These are phyloP conservation scores for Epizoanthus stellaris DNA, from an alignment of 92 coral and sea anemone genomes.

Conservation along the genomic window DNA sequence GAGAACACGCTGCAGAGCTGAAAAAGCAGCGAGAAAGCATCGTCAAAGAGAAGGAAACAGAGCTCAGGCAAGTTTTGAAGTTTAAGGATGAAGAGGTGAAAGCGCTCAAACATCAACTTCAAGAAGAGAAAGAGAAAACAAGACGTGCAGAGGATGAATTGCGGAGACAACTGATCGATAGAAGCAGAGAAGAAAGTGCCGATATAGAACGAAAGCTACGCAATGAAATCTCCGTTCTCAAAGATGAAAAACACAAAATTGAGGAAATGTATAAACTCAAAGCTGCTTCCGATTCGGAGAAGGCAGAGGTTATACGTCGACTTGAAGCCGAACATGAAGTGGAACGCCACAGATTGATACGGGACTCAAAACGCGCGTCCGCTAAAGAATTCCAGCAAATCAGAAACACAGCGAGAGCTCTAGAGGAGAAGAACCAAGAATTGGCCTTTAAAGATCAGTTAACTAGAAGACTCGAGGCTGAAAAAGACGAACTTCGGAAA, in stretches of 20 bases:
- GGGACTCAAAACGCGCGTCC: slow-evolving; percentile 90
- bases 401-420: slow-evolving; percentile 81
- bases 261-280: slow-evolving; percentile 86
- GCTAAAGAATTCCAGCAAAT: slow-evolving; percentile 91
- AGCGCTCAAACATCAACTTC: slow-evolving; percentile 83
- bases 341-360: slow-evolving; percentile 79
- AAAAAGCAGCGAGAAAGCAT: slow-evolving; percentile 74
- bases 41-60: slow-evolving; percentile 86
- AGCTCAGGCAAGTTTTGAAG: slow-evolving; percentile 85
- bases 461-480: slow-evolving; percentile 87
- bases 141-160: slow-evolving; percentile 87
- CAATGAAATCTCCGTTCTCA: slow-evolving; percentile 71
- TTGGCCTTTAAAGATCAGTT: slow-evolving; percentile 91
- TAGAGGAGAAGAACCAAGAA: slow-evolving; percentile 89
- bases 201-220: slow-evolving; percentile 80
- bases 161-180: slow-evolving; percentile 74
- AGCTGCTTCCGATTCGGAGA: slow-evolving; percentile 88
- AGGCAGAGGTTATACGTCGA: slow-evolving; percentile 91
- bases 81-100: slow-evolving; percentile 95
- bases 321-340: slow-evolving; percentile 88
- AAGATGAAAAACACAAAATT: slow-evolving; percentile 81
- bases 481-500: slow-evolving; percentile 77
- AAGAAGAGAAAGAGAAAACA: slow-evolving; percentile 82
- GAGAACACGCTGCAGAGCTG: slow-evolving; percentile 87
- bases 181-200: slow-evolving; percentile 58